phyloP scores from a whole-genome alignment of 2,113 vertebrate genomes.

The Tylochromis polylepis region DNA sequence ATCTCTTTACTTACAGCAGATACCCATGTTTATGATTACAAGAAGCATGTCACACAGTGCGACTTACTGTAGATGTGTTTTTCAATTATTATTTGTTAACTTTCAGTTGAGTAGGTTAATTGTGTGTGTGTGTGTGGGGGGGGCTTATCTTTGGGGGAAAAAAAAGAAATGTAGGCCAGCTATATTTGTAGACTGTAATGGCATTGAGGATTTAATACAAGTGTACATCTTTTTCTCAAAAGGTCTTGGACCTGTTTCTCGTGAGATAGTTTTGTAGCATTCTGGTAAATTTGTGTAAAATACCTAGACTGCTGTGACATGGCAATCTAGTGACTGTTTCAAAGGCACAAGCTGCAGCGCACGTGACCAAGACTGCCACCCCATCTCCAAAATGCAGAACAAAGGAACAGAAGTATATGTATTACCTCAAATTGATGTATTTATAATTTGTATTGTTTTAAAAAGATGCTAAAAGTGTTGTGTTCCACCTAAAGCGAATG shows the following conservation, averaged over 20 bases:
- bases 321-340: neutral
- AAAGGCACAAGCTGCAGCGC: neutral
- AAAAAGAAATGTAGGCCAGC: neutral
- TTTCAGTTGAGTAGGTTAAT: neutral
- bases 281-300: neutral
- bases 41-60: neutral
- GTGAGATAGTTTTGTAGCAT: slow-evolving; percentile 10
- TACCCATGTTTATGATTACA: neutral
- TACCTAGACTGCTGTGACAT: neutral
- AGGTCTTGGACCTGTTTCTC: neutral
- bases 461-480: neutral
- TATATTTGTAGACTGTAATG: slow-evolving; percentile 2
- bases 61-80: neutral
- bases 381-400: neutral
- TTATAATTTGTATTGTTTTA: neutral
- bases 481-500: neutral
- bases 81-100: neutral
- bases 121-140: too few species aligned
- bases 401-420: neutral
- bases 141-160: too few species aligned
- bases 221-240: neutral
- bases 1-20: neutral
- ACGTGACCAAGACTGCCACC: neutral
- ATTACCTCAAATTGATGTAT: neutral
- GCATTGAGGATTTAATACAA: neutral